Percentiles rank a stretch among this genome's conserved stretches.
Conservation (phyloP, 2,888 invertebrate genomes). For the Drosophila atroscutellata region DNA sequence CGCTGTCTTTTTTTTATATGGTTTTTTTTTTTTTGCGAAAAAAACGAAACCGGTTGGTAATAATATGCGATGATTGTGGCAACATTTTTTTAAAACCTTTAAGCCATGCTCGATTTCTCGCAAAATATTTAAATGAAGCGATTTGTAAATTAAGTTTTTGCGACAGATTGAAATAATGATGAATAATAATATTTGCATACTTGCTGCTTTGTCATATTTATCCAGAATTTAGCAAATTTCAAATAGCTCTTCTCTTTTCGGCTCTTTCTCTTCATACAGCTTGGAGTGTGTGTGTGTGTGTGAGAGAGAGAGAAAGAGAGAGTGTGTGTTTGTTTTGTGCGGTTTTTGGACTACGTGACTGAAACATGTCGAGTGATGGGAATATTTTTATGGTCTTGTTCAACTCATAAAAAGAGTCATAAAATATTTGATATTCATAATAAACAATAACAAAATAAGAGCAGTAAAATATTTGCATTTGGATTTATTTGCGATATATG, state of each 20-base stretch:
- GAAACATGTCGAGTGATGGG: slow-evolving; percentile 47
- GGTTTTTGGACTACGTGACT: slow-evolving; percentile 73
- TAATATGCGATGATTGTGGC: background rate
- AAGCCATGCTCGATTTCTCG: background rate
- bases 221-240: slow-evolving; percentile 34
- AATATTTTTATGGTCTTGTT: slow-evolving; percentile 49
- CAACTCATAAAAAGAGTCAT: slow-evolving; percentile 64
- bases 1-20: background rate
- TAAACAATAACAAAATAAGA: slow-evolving; percentile 16
- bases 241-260: slow-evolving; percentile 1
- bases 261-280: slow-evolving; percentile 9
- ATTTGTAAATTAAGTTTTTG: slow-evolving; percentile 6
- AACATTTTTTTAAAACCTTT: background rate
- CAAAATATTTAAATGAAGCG: background rate
- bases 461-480: slow-evolving; percentile 41
- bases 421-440: slow-evolving; percentile 46
- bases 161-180: background rate
- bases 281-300: slow-evolving; percentile 11
- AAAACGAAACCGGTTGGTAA: slow-evolving; percentile 42
- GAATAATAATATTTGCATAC: background rate
- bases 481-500: slow-evolving; percentile 1
- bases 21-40: slow-evolving; percentile 5
- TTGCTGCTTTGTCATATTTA: slow-evolving; percentile 13
- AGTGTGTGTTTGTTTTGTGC: background rate
- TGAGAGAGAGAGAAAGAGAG: background rate